A percentile compares a stretch with the other conserved stretches of the same genome.
Conservation (phyloP, 2,888 invertebrate species). For the Protonemura montana region DNA sequence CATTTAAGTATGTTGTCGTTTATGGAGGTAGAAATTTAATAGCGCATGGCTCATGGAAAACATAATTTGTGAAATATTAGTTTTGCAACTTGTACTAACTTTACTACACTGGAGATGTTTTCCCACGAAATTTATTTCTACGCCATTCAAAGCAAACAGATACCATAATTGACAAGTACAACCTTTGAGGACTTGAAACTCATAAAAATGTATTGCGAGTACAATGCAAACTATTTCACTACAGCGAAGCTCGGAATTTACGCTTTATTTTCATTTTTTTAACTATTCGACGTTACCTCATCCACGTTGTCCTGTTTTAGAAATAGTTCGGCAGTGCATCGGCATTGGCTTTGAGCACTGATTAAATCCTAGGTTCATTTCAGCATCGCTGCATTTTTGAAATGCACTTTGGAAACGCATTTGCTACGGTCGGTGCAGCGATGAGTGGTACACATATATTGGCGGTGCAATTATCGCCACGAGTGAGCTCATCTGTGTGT, state of each 20-base stretch:
- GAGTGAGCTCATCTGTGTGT: not conserved
- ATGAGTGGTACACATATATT: not conserved
- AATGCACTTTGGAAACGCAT: not conserved
- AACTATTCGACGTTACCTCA: not conserved
- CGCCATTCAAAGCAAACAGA: not conserved
- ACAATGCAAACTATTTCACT: not conserved
- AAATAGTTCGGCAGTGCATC: not conserved
- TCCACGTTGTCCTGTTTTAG: not conserved
- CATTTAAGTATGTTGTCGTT: not conserved
- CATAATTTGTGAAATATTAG: not conserved
- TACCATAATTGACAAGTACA: not conserved
- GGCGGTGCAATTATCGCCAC: not conserved
- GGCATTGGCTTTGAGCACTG: not conserved
- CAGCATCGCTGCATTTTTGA: not conserved
- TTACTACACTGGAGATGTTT: not conserved
- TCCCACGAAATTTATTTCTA: not conserved
- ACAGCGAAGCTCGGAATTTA: not conserved
- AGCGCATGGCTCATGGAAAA: not conserved
- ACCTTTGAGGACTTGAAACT: not conserved
- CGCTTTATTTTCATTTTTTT: not conserved
- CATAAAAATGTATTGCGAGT: not conserved
- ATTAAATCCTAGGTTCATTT: not conserved
- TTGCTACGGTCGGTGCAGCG: not conserved
- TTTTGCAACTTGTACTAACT: not conserved
- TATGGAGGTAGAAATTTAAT: not conserved